Conservation (phyloP, 2,888 invertebrate species). For the Monopis laevigella region DNA sequence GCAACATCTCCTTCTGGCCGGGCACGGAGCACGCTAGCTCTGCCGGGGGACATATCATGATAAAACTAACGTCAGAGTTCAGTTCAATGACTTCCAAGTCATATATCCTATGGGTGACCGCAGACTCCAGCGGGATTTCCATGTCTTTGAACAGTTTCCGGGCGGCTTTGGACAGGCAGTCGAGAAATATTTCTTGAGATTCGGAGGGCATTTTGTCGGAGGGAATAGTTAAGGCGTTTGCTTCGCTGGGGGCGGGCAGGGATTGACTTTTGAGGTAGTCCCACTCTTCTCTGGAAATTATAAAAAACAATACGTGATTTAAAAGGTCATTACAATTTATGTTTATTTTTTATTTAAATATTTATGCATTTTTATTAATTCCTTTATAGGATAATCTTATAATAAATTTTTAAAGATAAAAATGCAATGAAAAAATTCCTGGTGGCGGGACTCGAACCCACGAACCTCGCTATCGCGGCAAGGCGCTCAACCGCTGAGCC, state of each 20-base stretch:
- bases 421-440: too few species aligned
- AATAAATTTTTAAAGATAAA: too few species aligned
- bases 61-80: slow-evolving; percentile 88
- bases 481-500: too few species aligned
- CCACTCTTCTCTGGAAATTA: slow-evolving; percentile 98
- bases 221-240: slow-evolving; percentile 38
- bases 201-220: slow-evolving; percentile 68
- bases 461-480: too few species aligned
- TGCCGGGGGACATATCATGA: slow-evolving; percentile 91
- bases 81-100: slow-evolving; percentile 95
- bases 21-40: slow-evolving; percentile 94
- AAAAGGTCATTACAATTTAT: too few species aligned
- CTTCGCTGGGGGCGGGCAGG: slow-evolving; percentile 35
- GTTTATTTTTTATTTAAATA: too few species aligned
- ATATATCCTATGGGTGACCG: slow-evolving; percentile 82
- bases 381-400: too few species aligned
- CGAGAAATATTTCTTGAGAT: slow-evolving; percentile 83
- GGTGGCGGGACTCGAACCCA: too few species aligned
- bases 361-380: too few species aligned
- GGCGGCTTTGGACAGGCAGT: slow-evolving; percentile 78
- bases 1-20: slow-evolving; percentile 83
- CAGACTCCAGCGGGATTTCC: slow-evolving; percentile 78
- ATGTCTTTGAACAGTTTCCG: slow-evolving; percentile 81
- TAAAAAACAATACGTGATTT: too few species aligned
- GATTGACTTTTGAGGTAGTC: slow-evolving; percentile 79